These are phyloP conservation scores for Torymus texanus DNA, from an alignment of 2,888 invertebrate genomes.

Conservation along the genomic window DNA sequence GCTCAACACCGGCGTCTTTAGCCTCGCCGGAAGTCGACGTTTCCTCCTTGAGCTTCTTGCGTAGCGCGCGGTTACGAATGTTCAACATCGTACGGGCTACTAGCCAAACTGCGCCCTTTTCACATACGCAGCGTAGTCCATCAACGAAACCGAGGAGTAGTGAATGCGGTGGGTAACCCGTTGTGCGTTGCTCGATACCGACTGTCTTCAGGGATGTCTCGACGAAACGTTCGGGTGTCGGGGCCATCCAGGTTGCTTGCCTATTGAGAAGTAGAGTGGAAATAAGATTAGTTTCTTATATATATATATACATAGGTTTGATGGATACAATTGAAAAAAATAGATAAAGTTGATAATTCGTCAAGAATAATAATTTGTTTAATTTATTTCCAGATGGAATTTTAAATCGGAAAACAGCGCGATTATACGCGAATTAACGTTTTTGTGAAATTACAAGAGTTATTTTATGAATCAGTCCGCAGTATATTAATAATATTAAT, in stretches of 20 bases:
- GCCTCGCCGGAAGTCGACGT: conserved; percentile 26
- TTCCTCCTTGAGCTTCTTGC: conserved; percentile 71
- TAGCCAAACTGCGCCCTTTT: conserved; percentile 79
- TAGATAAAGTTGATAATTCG: too few relatives aligned
- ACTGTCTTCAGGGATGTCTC: conserved; percentile 83
- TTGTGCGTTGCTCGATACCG: conserved; percentile 82
- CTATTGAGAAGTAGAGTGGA: conserved; percentile 57
- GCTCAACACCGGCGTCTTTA: conserved; percentile 53
- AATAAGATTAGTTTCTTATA: background rate
- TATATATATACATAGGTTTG: too few relatives aligned
- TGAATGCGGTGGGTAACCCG: conserved; percentile 86
- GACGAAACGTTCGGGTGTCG: conserved; percentile 84
- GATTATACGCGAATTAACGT: too few relatives aligned
- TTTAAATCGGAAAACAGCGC: too few relatives aligned
- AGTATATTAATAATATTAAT: too few relatives aligned
- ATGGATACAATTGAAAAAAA: too few relatives aligned
- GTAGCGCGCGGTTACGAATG: conserved; percentile 79
- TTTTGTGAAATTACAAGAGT: too few relatives aligned
- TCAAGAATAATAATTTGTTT: too few relatives aligned
- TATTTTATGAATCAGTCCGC: too few relatives aligned
- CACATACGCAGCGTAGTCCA: conserved; percentile 76
- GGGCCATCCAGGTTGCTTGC: conserved; percentile 83
- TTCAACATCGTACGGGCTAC: conserved; percentile 82
- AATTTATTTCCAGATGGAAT: too few relatives aligned
- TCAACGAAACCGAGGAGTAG: conserved; percentile 78